phyloP scores from a whole-genome alignment of 2,888 invertebrate species.

The Furcula furcula region DNA sequence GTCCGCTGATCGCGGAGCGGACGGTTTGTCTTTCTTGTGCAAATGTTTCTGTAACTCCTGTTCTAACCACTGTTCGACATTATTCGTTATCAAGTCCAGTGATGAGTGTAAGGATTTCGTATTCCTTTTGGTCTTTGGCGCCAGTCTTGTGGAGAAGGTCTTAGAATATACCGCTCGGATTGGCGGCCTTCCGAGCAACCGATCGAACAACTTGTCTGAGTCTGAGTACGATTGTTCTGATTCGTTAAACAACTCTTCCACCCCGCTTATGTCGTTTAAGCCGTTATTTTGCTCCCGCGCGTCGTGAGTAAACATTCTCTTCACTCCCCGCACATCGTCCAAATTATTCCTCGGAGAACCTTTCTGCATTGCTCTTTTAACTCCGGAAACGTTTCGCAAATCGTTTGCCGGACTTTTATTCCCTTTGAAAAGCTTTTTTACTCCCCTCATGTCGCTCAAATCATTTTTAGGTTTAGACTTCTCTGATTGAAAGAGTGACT shows the following conservation, averaged over 20 bases:
- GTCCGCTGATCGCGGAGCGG: constrained; percentile 26
- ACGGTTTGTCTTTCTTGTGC: constrained; percentile 17
- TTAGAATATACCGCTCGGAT: constrained; percentile 52
- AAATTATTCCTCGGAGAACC: constrained; percentile 55
- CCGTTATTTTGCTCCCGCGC: constrained; percentile 26
- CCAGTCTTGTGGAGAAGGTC: constrained; percentile 38
- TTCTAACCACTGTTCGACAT: constrained; percentile 57
- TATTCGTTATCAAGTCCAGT: constrained; percentile 35
- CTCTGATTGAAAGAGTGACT: constrained; percentile 32
- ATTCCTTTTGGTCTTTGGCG: constrained; percentile 25
- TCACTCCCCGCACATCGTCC: constrained; percentile 54
- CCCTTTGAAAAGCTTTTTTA: constrained; percentile 47
- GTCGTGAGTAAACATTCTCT: constrained; percentile 37
- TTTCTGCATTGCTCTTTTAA: constrained; percentile 40
- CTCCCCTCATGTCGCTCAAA: constrained; percentile 58
- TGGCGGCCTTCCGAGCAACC: constrained; percentile 46
- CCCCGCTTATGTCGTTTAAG: constrained; percentile 53
- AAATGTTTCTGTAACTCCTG: constrained; percentile 40
- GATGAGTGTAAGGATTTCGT: constrained; percentile 44
- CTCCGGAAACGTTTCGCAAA: constrained; percentile 57
- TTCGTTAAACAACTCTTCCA: constrained; percentile 55
- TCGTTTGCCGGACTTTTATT: constrained; percentile 50
- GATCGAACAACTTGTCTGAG: constrained; percentile 49
- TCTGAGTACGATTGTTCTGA: constrained; percentile 26
- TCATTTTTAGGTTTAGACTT: constrained; percentile 50